phyloP scores from a whole-genome alignment of 2,113 vertebrate species.

The Solenodon paradoxus region DNA sequence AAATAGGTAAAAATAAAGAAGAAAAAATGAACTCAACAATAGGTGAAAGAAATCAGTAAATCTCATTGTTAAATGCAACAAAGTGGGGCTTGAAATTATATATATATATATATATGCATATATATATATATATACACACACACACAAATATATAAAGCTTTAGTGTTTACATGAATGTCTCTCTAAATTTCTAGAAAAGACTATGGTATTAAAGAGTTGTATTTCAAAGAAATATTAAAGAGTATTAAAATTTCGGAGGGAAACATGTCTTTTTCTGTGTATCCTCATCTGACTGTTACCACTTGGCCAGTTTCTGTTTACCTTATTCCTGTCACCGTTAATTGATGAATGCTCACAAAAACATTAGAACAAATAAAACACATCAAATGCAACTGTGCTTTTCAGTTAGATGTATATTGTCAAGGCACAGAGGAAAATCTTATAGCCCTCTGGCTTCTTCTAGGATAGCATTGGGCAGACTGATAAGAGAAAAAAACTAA shows the following conservation, averaged over 20 bases:
- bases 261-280: not conserved
- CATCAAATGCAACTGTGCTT: not conserved
- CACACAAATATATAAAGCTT: not conserved
- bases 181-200: not conserved
- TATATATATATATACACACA: no score
- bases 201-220: not conserved
- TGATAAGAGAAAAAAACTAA: no score
- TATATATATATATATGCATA: no score
- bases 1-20: not conserved
- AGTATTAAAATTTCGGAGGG: not conserved
- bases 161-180: not conserved
- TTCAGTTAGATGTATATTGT: not conserved
- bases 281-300: not conserved
- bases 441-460: no score
- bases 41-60: no score
- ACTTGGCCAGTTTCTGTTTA: not conserved
- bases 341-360: not conserved
- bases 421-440: not conserved
- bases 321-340: not conserved
- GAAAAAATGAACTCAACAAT: no score
- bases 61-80: no score
- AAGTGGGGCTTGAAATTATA: no score
- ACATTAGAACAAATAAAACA: not conserved
- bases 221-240: not conserved
- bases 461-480: no score